Evolutionary conservation across 2,888 invertebrate species (phyloP), one percentile per base, ranked within the genome.

Genomic region (Lithophane leautieri): DNA sequence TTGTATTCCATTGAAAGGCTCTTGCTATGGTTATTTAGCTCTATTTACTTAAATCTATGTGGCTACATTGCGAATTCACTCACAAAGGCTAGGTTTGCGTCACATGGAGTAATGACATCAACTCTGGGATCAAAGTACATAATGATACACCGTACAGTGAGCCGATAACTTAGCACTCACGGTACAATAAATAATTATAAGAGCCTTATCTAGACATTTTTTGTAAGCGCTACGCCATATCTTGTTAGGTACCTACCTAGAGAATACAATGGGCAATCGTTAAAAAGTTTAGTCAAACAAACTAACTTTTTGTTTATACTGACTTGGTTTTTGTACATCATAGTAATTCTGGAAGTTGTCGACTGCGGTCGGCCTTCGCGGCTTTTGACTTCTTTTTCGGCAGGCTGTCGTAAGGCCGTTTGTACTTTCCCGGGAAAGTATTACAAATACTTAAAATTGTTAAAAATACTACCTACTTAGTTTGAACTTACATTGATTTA

Each of bases 101-200:
- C 85, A 86, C 66, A 70, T 72, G 56, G 67, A 67, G 61, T 71
- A 79, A 85, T 79, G 83, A 85, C 76, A 87, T 86, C 75, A 78
- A 77, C 66, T 62, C 65, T 65, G 71, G 67, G 60, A 68, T 76
- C 76, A 73, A 71, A 83, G 65, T 80, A 78, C 79, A 66, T 79
- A 84, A n/a, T n/a, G n/a, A n/a, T n/a, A n/a, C n/a, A n/a, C n/a
- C n/a, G n/a, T 71, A 76, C 60, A 65, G 69, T 68, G 58, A 76
- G 67, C 68, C 68, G 52, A 73, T 81, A 73, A 71, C 66, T 78
- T 73, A 68, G 67, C 40, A 50, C 60, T 56, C 77, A 42, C 44
- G 63, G 40, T 58, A 79, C 67, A 79, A 79, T 70, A 83, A 81
- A 81, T 83, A 69, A 65, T 78, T 65, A 61, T 69, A 54, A 72